Conservation (phyloP, 2,888 invertebrate species). For the Lordiphosa fenestrarum region DNA sequence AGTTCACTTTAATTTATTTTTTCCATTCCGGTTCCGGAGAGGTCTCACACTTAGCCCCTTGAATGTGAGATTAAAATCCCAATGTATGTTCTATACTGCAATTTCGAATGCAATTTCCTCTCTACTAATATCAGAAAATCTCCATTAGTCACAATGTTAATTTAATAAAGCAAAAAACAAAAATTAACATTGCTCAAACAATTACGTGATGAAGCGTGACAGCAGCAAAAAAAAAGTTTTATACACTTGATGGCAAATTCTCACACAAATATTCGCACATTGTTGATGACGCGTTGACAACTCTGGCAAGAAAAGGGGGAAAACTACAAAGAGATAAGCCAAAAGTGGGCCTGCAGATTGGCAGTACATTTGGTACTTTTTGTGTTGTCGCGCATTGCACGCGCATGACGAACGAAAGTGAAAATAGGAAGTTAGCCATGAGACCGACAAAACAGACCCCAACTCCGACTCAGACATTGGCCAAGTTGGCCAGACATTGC, state of each 20-base stretch:
- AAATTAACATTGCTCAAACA: constrained; percentile 32
- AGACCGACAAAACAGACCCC: constrained; percentile 49
- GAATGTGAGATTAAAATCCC: too few relatives aligned
- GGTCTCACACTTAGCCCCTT: too few relatives aligned
- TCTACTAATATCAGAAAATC: not conserved
- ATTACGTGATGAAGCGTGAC: constrained; percentile 55
- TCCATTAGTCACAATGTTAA: not conserved
- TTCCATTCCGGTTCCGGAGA: too few relatives aligned
- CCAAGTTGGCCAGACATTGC: constrained; percentile 61
- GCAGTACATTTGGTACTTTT: constrained; percentile 24
- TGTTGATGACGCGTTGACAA: constrained; percentile 66
- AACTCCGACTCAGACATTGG: constrained; percentile 51
- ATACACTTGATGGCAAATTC: constrained; percentile 47
- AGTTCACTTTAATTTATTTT: too few relatives aligned
- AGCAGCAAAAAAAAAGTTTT: constrained; percentile 17
- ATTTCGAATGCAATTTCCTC: too few relatives aligned
- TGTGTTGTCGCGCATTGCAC: constrained; percentile 40
- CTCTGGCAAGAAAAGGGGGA: constrained; percentile 1
- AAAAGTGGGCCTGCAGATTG: constrained; percentile 42
- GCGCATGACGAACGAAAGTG: constrained; percentile 73
- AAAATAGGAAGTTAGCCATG: constrained; percentile 74
- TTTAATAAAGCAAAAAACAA: constrained; percentile 20
- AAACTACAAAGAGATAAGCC: constrained; percentile 20
- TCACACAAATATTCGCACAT: constrained; percentile 63
- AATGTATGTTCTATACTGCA: too few relatives aligned